Conservation (phyloP, 2,888 invertebrate genomes). For the Pyrochroa serraticornis region DNA sequence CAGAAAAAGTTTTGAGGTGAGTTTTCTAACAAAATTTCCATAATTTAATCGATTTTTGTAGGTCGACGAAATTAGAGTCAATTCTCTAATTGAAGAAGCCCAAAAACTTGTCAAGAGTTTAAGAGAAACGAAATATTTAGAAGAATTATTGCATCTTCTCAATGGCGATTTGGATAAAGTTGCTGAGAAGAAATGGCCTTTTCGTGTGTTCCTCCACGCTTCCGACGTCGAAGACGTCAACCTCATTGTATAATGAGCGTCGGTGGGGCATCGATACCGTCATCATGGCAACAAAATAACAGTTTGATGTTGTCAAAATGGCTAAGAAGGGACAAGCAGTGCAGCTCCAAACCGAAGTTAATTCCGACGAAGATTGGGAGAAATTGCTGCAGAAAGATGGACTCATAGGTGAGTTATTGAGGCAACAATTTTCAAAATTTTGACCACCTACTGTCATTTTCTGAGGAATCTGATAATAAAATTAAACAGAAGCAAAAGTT, state of each 20-base stretch:
- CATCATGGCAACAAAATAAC: constrained; percentile 9
- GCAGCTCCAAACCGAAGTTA: constrained; percentile 80
- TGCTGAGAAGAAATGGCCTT: constrained; percentile 46
- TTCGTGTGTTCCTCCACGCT: constrained; percentile 35
- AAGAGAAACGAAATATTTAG: constrained; percentile 61
- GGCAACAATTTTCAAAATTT: neutral
- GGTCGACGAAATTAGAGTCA: constrained; percentile 47
- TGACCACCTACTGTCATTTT: too few relatives aligned
- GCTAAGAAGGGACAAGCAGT: constrained; percentile 79
- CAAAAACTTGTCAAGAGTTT: constrained; percentile 60
- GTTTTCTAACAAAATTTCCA: constrained; percentile 5
- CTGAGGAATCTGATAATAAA: too few relatives aligned
- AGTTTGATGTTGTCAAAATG: constrained; percentile 55
- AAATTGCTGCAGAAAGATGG: constrained; percentile 78
- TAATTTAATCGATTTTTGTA: constrained; percentile 36
- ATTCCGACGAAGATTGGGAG: constrained; percentile 84
- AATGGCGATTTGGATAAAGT: constrained; percentile 59
- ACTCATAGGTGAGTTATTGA: constrained; percentile 66
- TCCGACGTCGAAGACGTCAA: constrained; percentile 23
- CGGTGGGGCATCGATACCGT: too few relatives aligned
- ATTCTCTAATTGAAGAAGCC: constrained; percentile 56
- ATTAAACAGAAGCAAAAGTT: too few relatives aligned
- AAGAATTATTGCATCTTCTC: constrained; percentile 64
- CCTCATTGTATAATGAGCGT: constrained; percentile 29
- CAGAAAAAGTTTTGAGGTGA: constrained; percentile 43